Base-by-base conservation (phyloP, 2,888 invertebrate species). In the Tribolium freemani region DNA sequence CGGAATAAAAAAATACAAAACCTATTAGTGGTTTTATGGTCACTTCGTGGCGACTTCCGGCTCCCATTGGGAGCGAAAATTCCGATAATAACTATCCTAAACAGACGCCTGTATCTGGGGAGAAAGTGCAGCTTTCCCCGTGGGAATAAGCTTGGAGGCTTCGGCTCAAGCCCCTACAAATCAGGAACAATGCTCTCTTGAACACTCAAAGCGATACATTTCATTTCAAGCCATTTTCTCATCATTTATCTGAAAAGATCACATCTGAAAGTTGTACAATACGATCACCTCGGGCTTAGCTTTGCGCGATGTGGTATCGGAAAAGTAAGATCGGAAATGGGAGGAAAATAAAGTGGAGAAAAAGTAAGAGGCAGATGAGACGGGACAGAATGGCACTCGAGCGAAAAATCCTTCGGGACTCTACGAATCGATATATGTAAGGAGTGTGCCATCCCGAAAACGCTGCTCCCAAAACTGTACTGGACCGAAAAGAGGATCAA, bases 301-400 rank as follows among this genome's bases (percentile, higher is more conserved):
- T 58, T 68, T 56, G 50, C 68, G 63, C 48, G 50, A 63, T 61
- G 50, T 26, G 44, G 54, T 31, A 64, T 54, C 64, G 64, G 54
- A 54, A 66, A 56, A 54, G 66, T 50, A 50, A 48, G 48, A 69
- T 69, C 69, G 69, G 67, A 67, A 63, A 71, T 56, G 61, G 38
- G 46, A 61, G 50, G 44, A 58, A 61, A 69, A 57, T 56, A 68
- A 63, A 61, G 69, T 57, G 68, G 56, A 48, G 50, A 10, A 63
- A 71, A 68, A 66, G 67, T 51, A 38, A 54, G 72, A 68, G 54
- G 51, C 50, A 58, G 69, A 69, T 69, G 72, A 64, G 69, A 69
- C 63, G 69, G 51, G 72, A 72, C 72, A 69, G 68, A 57, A 72
- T 63, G 63, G 69, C 63, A 72, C 57, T 72, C 63, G 68, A 56